Percentiles rank a stretch among this genome's conserved stretches.
Evolutionary conservation across 2,797 vertebrate species (phyloP).

Genomic region (Myotis daubentonii): DNA sequence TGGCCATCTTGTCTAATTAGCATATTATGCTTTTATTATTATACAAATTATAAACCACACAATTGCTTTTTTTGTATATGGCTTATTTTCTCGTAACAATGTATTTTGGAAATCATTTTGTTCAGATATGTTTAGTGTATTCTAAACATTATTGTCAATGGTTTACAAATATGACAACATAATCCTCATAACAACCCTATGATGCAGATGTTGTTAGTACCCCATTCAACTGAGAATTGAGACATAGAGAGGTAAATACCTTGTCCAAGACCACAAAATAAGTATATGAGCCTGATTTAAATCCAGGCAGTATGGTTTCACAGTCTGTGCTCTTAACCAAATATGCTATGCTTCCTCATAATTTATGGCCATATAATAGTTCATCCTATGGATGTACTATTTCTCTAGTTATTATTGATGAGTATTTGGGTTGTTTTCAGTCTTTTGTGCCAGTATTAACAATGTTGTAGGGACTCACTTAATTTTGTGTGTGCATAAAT

Average conservation of each 20-base stretch:
- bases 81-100: neutral
- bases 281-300: neutral
- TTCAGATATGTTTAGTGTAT: neutral
- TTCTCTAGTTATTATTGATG: neutral
- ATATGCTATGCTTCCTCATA: neutral
- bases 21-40: too few species aligned
- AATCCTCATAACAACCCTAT: neutral
- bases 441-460: neutral
- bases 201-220: neutral
- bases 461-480: neutral
- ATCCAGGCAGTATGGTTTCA: neutral
- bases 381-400: neutral
- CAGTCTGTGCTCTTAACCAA: neutral
- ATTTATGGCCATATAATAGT: neutral
- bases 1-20: too few species aligned
- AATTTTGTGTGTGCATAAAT: neutral
- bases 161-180: neutral
- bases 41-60: neutral
- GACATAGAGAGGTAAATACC: neutral
- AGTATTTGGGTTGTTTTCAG: neutral
- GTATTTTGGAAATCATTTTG: slow-evolving; percentile 21
- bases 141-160: neutral
- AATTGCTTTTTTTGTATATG: neutral
- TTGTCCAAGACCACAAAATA: neutral
- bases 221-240: neutral